Base-by-base conservation (phyloP, 2,797 vertebrate genomes). In the Myiotriccus ornatus region DNA sequence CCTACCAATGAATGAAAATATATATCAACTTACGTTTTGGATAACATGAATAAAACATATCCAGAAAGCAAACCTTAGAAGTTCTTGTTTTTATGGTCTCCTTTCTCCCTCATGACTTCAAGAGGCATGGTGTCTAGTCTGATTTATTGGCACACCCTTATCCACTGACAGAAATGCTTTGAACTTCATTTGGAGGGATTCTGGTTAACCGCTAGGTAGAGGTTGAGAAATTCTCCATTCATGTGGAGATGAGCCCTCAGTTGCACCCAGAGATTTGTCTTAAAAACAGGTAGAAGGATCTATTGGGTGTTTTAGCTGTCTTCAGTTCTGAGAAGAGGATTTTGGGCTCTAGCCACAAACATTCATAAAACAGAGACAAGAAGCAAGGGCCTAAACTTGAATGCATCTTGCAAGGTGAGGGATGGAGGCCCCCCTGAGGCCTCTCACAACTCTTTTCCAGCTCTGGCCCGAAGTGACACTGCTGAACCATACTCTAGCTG, bases 41-140 rank as follows among this genome's bases (percentile, higher is more conserved):
- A 17, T 41, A 37, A 87, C 34, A 21, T 30, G 34, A 89, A 76
- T 71, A 75, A 89, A 92, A 62, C 37, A 50, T 14, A 65, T 75
- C 7, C 9, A 71, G 71, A 87, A 65, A 73, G 13, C 11, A 86
- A 63, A 78, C 17, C 37, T 32, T 46, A 50, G 43, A 68, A 75
- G 39, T 75, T 71, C 27, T 52, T 55, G 32, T 10, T 62, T 85
- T 85, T 23, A 22, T n/a, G 22, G 13, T 50, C 22, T 95, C 20
- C 52, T 90, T 96, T 95, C 39, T 86, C 24, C 18, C 46, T 32
- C 32, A 34, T 47, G 16, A 57, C n/a, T 84, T 84, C 24, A 43
- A 59, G 46, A 82, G 2, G 8, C 62, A 15, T n/a, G 16, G 7
- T 65, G 24, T 83, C 35, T 60, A 73, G 52, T 41, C 37, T 73